Percentiles rank a stretch among this genome's conserved stretches.
Conservation (phyloP, 1,140 invertebrate species). For the Acromyrmex echinatior region DNA sequence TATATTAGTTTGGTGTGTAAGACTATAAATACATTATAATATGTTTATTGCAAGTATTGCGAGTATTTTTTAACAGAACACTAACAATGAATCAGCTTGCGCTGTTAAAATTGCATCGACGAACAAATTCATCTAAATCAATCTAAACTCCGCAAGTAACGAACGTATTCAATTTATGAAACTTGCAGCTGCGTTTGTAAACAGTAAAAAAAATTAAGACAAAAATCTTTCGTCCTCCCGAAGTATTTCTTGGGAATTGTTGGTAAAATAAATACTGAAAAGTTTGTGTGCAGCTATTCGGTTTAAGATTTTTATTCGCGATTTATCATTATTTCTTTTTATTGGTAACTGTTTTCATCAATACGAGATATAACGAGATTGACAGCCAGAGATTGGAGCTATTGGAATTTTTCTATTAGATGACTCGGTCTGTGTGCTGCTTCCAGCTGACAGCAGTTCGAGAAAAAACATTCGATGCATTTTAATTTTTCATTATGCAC, state of each 20-base stretch:
- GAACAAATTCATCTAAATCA: neutral
- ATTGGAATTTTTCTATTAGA: constrained; percentile 34
- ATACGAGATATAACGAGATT: neutral
- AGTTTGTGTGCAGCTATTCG: constrained; percentile 12
- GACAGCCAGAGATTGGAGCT: neutral
- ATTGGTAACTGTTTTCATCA: neutral
- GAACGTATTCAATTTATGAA: constrained; percentile 9
- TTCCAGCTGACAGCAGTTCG: neutral
- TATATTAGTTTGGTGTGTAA: too few species aligned
- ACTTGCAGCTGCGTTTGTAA: neutral
- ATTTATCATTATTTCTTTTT: constrained; percentile 26
- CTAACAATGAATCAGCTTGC: neutral
- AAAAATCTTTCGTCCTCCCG: neutral
- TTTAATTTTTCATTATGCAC: neutral
- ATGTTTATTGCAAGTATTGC: neutral
- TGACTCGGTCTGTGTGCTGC: too few species aligned
- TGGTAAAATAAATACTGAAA: constrained; percentile 4
- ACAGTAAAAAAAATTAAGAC: constrained; percentile 18
- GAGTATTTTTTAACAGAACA: neutral
- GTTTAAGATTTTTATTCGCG: constrained; percentile 9
- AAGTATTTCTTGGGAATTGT: neutral
- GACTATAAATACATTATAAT: neutral
- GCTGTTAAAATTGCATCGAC: neutral
- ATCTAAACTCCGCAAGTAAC: neutral
- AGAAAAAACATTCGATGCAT: neutral